Conservation (phyloP, 2,113 vertebrate genomes). For the Typhlomys cinereus region DNA sequence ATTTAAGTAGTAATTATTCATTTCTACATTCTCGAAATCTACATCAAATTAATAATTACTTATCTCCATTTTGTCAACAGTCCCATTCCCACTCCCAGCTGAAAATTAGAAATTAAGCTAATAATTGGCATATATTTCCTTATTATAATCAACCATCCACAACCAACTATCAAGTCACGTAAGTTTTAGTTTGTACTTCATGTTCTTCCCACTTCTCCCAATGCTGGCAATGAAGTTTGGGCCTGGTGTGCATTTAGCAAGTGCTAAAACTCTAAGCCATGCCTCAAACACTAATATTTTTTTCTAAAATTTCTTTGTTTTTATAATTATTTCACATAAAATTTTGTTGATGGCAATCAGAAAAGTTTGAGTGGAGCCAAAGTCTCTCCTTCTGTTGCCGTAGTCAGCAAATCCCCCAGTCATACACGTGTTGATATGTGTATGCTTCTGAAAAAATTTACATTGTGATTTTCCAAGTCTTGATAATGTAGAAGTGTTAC, state of each 20-base stretch:
- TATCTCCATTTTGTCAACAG: neutral
- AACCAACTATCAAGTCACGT: neutral
- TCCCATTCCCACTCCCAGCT: neutral
- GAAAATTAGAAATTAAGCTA: neutral
- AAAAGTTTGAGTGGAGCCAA: neutral
- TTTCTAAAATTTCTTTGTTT: neutral
- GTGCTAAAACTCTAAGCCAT: neutral
- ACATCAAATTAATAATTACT: neutral
- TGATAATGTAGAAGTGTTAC: neutral
- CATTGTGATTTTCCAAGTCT: neutral
- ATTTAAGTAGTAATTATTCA: neutral
- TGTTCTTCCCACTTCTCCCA: neutral
- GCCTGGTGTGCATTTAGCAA: neutral
- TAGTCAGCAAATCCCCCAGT: neutral
- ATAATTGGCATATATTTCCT: neutral
- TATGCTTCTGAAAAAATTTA: neutral
- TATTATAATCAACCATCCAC: neutral
- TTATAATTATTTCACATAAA: neutral
- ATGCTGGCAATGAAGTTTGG: neutral
- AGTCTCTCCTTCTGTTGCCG: neutral
- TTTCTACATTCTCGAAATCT: neutral
- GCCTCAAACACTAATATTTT: neutral
- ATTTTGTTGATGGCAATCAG: neutral
- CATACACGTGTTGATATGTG: neutral
- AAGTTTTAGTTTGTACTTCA: neutral